A percentile compares a stretch with the other conserved stretches of the same genome.
Evolutionary conservation across 2,113 vertebrate genomes (phyloP).

Genomic region (Phycodurus eques): DNA sequence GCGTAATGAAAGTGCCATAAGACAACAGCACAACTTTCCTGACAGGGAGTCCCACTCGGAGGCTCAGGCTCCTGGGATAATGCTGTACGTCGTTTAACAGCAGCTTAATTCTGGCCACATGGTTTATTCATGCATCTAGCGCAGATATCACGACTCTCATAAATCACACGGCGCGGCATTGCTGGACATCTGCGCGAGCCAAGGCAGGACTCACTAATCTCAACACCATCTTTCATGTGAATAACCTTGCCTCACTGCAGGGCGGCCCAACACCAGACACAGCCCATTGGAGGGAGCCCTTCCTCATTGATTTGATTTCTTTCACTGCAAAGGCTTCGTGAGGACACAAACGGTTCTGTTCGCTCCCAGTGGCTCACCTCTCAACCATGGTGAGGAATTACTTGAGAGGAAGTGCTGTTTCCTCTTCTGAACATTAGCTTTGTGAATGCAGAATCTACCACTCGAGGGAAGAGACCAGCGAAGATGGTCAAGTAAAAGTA

Average conservation of each 20-base stretch:
- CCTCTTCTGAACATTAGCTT: slow-evolving; percentile 54
- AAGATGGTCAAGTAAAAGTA: slow-evolving; percentile 43
- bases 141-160: slow-evolving; percentile 75
- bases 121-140: slow-evolving; percentile 76
- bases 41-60: slow-evolving; percentile 42
- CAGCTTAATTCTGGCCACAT: slow-evolving; percentile 74
- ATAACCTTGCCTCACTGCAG: slow-evolving; percentile 75
- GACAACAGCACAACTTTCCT: slow-evolving; percentile 31
- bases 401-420: slow-evolving; percentile 49
- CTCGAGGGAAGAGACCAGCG: slow-evolving; percentile 40
- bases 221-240: slow-evolving; percentile 74
- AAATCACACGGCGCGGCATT: slow-evolving; percentile 73
- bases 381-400: slow-evolving; percentile 50
- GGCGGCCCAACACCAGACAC: slow-evolving; percentile 62
- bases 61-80: slow-evolving; percentile 61
- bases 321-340: slow-evolving; percentile 51
- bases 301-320: slow-evolving; percentile 50
- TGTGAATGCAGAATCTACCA: slow-evolving; percentile 58
- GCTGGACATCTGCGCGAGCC: slow-evolving; percentile 52
- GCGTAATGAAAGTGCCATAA: slow-evolving; percentile 10
- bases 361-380: slow-evolving; percentile 28
- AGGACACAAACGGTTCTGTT: slow-evolving; percentile 37
- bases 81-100: slow-evolving; percentile 71
- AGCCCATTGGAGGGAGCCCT: slow-evolving; percentile 49
- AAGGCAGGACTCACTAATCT: slow-evolving; percentile 74